A percentile compares a stretch with the other conserved stretches of the same genome.
Conservation (phyloP, 2,113 vertebrate species). For the Barbus barbus region DNA sequence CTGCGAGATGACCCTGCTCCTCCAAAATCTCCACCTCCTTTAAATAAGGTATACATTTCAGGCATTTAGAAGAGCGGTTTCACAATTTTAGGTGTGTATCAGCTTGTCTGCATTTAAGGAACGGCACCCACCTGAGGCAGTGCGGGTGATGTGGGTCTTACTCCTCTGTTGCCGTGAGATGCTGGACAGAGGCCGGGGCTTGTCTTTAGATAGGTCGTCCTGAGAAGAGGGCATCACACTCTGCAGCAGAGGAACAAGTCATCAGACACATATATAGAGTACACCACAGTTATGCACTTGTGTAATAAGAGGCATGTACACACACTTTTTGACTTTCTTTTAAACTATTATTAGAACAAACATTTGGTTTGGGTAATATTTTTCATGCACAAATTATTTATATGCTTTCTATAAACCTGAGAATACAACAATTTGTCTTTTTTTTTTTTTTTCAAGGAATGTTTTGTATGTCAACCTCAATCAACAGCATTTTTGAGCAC, state of each 20-base stretch:
- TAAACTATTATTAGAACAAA: background rate
- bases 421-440: background rate
- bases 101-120: background rate
- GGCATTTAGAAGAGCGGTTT: too few species aligned
- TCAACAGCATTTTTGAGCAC: background rate
- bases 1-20: conserved; percentile 81
- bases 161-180: conserved; percentile 82
- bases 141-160: conserved; percentile 90
- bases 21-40: conserved; percentile 75
- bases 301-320: background rate
- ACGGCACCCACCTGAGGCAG: conserved; percentile 81
- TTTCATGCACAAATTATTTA: background rate
- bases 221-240: conserved; percentile 81
- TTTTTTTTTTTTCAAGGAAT: background rate
- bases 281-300: background rate
- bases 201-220: conserved; percentile 81
- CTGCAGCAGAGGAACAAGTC: conserved; percentile 67
- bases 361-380: background rate
- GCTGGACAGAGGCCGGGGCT: conserved; percentile 79
- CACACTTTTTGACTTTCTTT: background rate
- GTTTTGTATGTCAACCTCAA: background rate
- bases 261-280: background rate
- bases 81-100: background rate
- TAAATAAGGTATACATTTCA: background rate
- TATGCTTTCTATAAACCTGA: background rate